Evolutionary conservation across 2,113 vertebrate genomes (phyloP), one percentile per base, ranked within the genome.

Genomic region (Malaclemys terrapin): DNA sequence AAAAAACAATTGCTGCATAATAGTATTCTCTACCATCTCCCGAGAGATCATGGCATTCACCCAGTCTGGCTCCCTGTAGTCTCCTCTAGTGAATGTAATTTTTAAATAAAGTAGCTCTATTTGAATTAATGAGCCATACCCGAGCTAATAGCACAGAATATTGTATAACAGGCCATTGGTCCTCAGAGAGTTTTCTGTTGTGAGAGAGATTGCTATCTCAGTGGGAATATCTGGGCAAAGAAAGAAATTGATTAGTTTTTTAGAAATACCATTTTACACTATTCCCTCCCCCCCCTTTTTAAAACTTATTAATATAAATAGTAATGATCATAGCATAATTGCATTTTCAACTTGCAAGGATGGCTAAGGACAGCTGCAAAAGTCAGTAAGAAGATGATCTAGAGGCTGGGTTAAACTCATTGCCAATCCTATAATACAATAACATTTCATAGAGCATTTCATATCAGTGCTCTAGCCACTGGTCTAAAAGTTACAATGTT

Each of bases 71-170:
- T 94, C 29, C 72, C 38, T 35, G 84, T 2, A 80, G 86, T 69
- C 17, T 82, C 35, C 10, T 89, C 79, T 85, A 25, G 52, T 87
- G 20, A 65, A 42, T 79, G 27, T 82, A 42, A 89, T 27, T 95
- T 93, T 91, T 82, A 84, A 87, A 82, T 88, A 85, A 87, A 93
- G 4, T 7, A 27, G 1, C 16, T 87, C 0, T 94, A 84, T 85
- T 80, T n/a, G 29, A 90, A 59, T 91, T 90, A 81, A 35, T 84
- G 80, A 76, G 90, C 52, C 29, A 31, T 59, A 89, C 27, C n/a
- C 80, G 80, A 29, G 42, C 10, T 25, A 84, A 69, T 31, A 87
- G 14, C 31, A 45, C 1, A 88, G 6, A 45, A 89, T 94, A 96
- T 52, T 6, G 42, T 49, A 82, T 38, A 0, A n/a, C 85, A 90